Percentiles rank a stretch among this genome's conserved stretches.
phyloP scores from a whole-genome alignment of 2,888 invertebrate genomes.

The Hirtodrosophila histrioides region DNA sequence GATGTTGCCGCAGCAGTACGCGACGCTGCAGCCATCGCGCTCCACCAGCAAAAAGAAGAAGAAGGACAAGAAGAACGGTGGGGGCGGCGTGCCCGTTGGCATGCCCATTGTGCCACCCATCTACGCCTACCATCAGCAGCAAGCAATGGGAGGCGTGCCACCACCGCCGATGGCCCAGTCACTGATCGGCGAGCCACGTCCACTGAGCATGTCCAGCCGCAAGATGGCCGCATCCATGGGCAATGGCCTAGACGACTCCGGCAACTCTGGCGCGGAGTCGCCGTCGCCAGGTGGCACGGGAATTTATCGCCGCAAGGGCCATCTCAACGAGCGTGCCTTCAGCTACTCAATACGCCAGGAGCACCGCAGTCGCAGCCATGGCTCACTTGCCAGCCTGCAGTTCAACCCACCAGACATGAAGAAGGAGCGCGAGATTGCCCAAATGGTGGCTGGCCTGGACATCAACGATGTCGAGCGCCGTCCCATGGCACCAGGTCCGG shows the following conservation, averaged over 20 bases:
- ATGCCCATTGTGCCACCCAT: conserved; percentile 85
- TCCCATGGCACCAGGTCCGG: conserved; percentile 84
- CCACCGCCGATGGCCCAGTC: conserved; percentile 85
- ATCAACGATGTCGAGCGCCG: conserved; percentile 88
- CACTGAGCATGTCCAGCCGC: conserved; percentile 85
- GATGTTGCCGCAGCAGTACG: conserved; percentile 87
- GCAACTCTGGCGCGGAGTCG: conserved; percentile 86
- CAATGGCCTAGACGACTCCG: conserved; percentile 86
- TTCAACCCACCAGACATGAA: conserved; percentile 94
- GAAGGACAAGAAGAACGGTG: conserved; percentile 83
- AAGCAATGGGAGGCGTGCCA: conserved; percentile 69
- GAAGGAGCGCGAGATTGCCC: conserved; percentile 95
- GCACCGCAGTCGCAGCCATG: conserved; percentile 96
- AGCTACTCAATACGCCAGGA: conserved; percentile 97
- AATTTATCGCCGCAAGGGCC: conserved; percentile 96
- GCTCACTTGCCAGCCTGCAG: conserved; percentile 94
- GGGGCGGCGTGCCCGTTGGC: conserved; percentile 83
- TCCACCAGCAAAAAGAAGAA: conserved; percentile 86
- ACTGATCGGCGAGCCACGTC: conserved; percentile 86
- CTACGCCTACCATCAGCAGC: conserved; percentile 84
- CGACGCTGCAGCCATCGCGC: conserved; percentile 87
- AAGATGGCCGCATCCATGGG: conserved; percentile 89
- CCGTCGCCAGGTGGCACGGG: conserved; percentile 89
- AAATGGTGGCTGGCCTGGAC: conserved; percentile 95
- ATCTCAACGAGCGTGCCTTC: conserved; percentile 96